These are phyloP conservation scores for Thysanoteuthis rhombus DNA, from an alignment of 2,888 invertebrate species.

Conservation along the genomic window DNA sequence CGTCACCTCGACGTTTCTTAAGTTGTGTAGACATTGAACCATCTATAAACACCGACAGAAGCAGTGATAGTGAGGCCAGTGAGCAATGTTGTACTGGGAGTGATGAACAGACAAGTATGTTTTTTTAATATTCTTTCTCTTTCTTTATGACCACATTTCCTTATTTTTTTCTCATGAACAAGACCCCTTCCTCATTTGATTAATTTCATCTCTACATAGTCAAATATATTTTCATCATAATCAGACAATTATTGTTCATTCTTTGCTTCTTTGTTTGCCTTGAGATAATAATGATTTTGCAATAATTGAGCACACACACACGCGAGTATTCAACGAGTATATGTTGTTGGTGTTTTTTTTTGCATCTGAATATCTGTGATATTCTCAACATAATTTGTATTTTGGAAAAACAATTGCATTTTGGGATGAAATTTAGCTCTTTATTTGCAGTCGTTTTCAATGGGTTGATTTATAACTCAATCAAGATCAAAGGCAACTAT, in stretches of 20 bases:
- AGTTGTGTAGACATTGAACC: conserved; percentile 25
- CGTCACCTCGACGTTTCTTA: not conserved
- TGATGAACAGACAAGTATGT: conserved; percentile 19
- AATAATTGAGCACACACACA: not conserved
- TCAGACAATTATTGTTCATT: not conserved
- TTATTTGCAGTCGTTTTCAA: no score
- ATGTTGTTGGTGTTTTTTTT: no score
- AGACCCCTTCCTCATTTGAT: not conserved
- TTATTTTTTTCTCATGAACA: no score
- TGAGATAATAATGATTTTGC: not conserved
- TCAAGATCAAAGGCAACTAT: no score
- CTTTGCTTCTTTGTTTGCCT: not conserved
- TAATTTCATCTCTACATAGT: not conserved
- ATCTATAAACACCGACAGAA: not conserved
- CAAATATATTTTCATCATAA: not conserved
- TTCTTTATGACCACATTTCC: not conserved
- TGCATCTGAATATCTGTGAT: no score
- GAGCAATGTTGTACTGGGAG: not conserved
- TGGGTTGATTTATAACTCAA: no score
- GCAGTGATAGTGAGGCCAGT: not conserved
- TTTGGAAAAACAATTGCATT: no score
- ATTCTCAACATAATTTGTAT: no score
- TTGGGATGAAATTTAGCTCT: no score
- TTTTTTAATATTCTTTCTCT: not conserved
- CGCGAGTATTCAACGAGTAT: no score